Conservation (phyloP, 2,888 invertebrate genomes). For the Agriopis aurantiaria region DNA sequence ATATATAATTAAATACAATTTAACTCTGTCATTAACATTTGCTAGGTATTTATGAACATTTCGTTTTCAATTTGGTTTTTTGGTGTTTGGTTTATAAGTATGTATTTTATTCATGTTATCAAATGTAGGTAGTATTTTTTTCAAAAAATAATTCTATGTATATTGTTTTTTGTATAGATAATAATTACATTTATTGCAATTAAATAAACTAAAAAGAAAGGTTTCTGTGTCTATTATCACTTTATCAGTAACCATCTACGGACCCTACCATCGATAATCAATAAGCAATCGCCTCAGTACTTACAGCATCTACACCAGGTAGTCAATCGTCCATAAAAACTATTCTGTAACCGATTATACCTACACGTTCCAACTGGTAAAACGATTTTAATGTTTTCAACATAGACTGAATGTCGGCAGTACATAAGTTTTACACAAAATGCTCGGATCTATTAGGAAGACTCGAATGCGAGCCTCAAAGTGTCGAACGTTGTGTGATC, state of each 20-base stretch:
- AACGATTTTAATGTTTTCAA: slow-evolving; percentile 61
- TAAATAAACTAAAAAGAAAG: slow-evolving; percentile 32
- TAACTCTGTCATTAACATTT: too few species aligned
- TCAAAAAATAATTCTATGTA: not conserved
- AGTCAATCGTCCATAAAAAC: slow-evolving; percentile 73
- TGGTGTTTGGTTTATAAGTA: too few species aligned
- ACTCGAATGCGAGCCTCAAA: not conserved
- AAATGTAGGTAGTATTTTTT: not conserved
- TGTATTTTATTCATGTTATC: too few species aligned
- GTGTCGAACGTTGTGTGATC: too few species aligned
- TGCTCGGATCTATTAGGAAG: not conserved
- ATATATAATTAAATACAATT: too few species aligned
- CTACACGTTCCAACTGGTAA: slow-evolving; percentile 65
- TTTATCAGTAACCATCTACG: slow-evolving; percentile 17
- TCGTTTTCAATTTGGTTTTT: too few species aligned
- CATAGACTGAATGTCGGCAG: slow-evolving; percentile 6
- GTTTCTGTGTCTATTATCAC: slow-evolving; percentile 22
- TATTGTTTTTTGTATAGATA: not conserved
- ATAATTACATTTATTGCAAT: not conserved
- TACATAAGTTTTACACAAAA: slow-evolving; percentile 20
- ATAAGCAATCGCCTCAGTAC: slow-evolving; percentile 54
- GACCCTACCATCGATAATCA: slow-evolving; percentile 59
- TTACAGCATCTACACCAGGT: slow-evolving; percentile 48
- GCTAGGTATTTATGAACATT: too few species aligned
- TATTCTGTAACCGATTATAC: slow-evolving; percentile 67